These are phyloP conservation scores for Diphyllodes magnificus DNA, from an alignment of 2,113 vertebrate species.

Conservation along the genomic window DNA sequence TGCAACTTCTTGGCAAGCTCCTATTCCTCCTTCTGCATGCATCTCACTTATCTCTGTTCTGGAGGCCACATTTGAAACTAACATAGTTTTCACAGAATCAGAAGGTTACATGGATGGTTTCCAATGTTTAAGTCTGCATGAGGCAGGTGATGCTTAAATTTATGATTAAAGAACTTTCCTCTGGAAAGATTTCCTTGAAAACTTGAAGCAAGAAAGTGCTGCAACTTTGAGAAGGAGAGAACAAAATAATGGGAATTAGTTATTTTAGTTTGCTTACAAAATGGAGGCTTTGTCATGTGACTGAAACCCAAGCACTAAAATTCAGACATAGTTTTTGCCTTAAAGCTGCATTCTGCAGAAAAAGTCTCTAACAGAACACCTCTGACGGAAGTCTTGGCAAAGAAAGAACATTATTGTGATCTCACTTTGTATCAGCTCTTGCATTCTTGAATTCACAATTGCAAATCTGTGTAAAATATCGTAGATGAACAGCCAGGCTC, in stretches of 20 bases:
- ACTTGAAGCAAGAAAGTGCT: not conserved
- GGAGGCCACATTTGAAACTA: not conserved
- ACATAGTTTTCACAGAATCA: not conserved
- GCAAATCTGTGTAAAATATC: not conserved
- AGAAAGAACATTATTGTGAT: not conserved
- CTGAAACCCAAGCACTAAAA: not conserved
- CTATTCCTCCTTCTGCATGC: not conserved
- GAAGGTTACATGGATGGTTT: not conserved
- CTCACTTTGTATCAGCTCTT: not conserved
- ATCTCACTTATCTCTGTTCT: not conserved
- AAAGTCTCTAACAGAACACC: not conserved
- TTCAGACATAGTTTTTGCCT: not conserved
- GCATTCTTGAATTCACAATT: not conserved
- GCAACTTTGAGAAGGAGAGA: not conserved
- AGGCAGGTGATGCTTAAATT: not conserved
- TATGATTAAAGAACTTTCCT: not conserved
- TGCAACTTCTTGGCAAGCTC: not conserved
- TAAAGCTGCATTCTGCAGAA: not conserved
- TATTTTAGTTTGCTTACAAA: not conserved
- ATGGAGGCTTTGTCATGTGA: not conserved
- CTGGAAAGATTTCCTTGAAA: not conserved
- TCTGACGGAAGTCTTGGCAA: not conserved
- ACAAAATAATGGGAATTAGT: not conserved
- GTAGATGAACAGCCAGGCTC: not conserved
- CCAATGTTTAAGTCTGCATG: not conserved